Evolutionary conservation across 2,797 vertebrate species (phyloP), one percentile per base, ranked within the genome.

Genomic region (Sebastiscus tertius): DNA sequence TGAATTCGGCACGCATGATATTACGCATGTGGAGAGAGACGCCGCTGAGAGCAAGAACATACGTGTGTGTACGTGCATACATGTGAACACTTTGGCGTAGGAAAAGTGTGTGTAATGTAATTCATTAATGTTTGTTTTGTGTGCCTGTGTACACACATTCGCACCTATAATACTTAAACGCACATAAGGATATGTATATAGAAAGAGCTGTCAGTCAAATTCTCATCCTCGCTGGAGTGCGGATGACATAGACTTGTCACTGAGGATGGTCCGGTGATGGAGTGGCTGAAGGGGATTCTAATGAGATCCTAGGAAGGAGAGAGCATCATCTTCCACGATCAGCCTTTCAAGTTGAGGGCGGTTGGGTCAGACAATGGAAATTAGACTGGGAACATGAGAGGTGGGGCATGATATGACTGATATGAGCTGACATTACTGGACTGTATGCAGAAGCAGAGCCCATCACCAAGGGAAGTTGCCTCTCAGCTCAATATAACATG

Each of bases 281-380:
- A 82, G 70, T 54, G 67, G 61, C 67, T 74, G 34, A 72, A 71
- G 71, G 36, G 68, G 72, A 88, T 82, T 93, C 69, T 90, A 89
- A 92, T 90, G 85, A 92, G 69, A 82, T 88, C 56, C 81, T 4
- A 8, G 72, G 26, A 69, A 76, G 69, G 73, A 42, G 65, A 72
- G 36, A 74, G 56, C 62, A 72, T 56, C 85, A 83, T 84, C 68
- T 88, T 62, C 69, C 49, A 69, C 14, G 4, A 83, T 75, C 75
- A 67, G 78, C 79, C 77, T 82, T 77, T 86, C 84, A 79, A 81
- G 75, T 76, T 75, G 75, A 87, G 88, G 71, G 74, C 29, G 24
- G 75, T n/a, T 67, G 72, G 79, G 81, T 89, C 81, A 85, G 75
- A 81, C 82, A 75, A 80, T 89, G 82, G 69, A 92, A 92, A 92